phyloP scores from a whole-genome alignment of 2,888 invertebrate genomes.

The Tetragonisca angustula region DNA sequence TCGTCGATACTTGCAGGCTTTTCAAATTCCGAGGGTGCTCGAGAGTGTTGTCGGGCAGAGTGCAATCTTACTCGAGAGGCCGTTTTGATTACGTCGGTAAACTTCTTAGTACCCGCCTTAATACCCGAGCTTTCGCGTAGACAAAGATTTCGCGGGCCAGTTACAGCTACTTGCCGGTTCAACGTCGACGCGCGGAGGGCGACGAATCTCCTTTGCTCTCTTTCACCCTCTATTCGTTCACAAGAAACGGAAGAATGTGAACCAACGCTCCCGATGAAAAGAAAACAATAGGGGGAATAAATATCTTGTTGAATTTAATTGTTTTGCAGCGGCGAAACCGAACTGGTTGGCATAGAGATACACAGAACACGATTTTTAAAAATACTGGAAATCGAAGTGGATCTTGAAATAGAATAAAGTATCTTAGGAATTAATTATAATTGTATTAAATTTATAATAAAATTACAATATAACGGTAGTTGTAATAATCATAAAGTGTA shows the following conservation, averaged over 20 bases:
- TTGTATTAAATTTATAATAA: too few species aligned
- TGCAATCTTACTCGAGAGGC: constrained; percentile 56
- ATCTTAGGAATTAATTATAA: too few species aligned
- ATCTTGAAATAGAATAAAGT: too few species aligned
- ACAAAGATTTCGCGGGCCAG: constrained; percentile 18
- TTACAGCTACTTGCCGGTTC: not conserved
- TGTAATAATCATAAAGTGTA: too few species aligned
- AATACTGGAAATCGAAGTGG: too few species aligned
- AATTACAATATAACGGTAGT: too few species aligned
- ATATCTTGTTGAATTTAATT: not conserved
- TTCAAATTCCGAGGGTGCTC: constrained; percentile 52
- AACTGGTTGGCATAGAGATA: too few species aligned
- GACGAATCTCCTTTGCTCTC: not conserved
- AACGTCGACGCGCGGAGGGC: not conserved
- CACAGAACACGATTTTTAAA: too few species aligned
- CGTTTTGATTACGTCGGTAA: constrained; percentile 63
- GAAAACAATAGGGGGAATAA: not conserved
- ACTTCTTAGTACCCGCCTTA: constrained; percentile 52
- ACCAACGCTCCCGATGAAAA: not conserved
- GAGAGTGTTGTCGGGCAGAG: constrained; percentile 42
- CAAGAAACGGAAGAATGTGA: not conserved
- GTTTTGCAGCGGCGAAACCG: too few species aligned
- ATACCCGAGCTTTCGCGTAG: constrained; percentile 34
- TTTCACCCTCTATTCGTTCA: not conserved
- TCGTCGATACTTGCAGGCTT: constrained; percentile 49